A percentile compares a stretch with the other conserved stretches of the same genome.
Evolutionary conservation across 2,888 invertebrate species (phyloP).

Genomic region (Marasmarcha lunaedactyla): DNA sequence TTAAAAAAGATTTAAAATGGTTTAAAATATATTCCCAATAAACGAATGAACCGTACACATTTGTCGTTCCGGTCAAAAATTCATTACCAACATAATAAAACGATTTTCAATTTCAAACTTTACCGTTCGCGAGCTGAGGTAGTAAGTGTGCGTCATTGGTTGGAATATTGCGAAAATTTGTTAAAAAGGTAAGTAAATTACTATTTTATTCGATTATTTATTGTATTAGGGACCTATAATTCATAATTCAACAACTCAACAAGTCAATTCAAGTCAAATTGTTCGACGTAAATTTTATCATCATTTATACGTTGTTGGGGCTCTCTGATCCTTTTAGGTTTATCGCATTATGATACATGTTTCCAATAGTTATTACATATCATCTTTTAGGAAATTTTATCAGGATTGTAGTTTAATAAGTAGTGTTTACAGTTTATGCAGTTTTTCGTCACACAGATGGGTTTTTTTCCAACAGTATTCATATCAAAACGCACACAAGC

Average conservation of each 20-base stretch:
- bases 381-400: slow-evolving; percentile 3
- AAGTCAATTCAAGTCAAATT: slow-evolving; percentile 1
- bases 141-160: neutral
- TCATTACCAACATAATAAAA: neutral
- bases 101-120: neutral
- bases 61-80: neutral
- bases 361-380: slow-evolving; percentile 3
- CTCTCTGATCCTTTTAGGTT: slow-evolving; percentile 2
- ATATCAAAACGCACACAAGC: slow-evolving; percentile 2
- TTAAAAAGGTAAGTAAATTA: slow-evolving; percentile 5
- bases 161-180: slow-evolving; percentile 1
- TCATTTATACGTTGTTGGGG: slow-evolving; percentile 3
- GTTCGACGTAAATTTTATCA: slow-evolving; percentile 3
- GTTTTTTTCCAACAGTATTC: slow-evolving; percentile 2
- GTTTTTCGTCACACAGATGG: neutral
- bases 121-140: neutral
- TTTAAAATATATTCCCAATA: slow-evolving; percentile 1
- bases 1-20: neutral
- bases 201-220: slow-evolving; percentile 3
- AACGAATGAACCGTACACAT: neutral
- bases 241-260: neutral
- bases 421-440: slow-evolving; percentile 4
- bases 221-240: slow-evolving; percentile 1
- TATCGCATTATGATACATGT: slow-evolving; percentile 3
- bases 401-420: slow-evolving; percentile 4